A percentile compares a stretch with the other conserved stretches of the same genome.
phyloP scores from a whole-genome alignment of 2,888 invertebrate species.

The Trichopria drosophilae region DNA sequence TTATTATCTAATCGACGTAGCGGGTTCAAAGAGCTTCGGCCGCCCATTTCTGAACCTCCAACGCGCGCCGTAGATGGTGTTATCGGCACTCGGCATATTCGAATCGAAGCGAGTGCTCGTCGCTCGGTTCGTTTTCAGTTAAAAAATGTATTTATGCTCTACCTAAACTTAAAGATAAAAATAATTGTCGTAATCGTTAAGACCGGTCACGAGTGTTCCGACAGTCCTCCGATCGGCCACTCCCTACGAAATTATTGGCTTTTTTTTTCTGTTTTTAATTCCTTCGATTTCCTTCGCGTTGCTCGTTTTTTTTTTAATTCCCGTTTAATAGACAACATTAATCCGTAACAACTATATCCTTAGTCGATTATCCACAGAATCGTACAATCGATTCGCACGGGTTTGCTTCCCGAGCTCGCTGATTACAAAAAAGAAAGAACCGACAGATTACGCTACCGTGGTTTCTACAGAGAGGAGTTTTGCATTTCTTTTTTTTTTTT shows the following conservation, averaged over 20 bases:
- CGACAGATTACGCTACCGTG: too few relatives aligned
- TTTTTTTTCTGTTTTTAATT: conserved; percentile 26
- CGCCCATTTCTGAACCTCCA: conserved; percentile 16
- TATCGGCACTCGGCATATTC: too few relatives aligned
- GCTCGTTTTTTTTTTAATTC: conserved; percentile 3
- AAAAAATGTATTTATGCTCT: conserved; percentile 44
- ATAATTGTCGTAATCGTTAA: conserved; percentile 42
- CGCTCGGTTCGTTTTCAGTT: too few relatives aligned
- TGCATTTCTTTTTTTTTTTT: too few relatives aligned
- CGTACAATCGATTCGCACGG: conserved; percentile 12
- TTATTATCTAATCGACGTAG: conserved; percentile 47
- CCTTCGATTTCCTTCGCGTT: conserved; percentile 11
- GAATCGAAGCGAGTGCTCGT: too few relatives aligned
- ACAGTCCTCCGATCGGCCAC: too few relatives aligned
- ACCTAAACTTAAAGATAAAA: conserved; percentile 43
- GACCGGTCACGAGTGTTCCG: conserved; percentile 36
- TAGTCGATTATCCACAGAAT: conserved; percentile 27
- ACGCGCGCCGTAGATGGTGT: conserved; percentile 21
- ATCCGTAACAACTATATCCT: too few relatives aligned
- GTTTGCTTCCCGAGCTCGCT: too few relatives aligned
- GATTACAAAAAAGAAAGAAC: too few relatives aligned
- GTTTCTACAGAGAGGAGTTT: too few relatives aligned
- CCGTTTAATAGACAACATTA: conserved; percentile 5
- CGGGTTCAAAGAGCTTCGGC: conserved; percentile 32
- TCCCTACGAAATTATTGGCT: conserved; percentile 39